A percentile compares a stretch with the other conserved stretches of the same genome.
Evolutionary conservation across 2,797 vertebrate genomes (phyloP).

Genomic region (Sebastiscus albofasciatus): DNA sequence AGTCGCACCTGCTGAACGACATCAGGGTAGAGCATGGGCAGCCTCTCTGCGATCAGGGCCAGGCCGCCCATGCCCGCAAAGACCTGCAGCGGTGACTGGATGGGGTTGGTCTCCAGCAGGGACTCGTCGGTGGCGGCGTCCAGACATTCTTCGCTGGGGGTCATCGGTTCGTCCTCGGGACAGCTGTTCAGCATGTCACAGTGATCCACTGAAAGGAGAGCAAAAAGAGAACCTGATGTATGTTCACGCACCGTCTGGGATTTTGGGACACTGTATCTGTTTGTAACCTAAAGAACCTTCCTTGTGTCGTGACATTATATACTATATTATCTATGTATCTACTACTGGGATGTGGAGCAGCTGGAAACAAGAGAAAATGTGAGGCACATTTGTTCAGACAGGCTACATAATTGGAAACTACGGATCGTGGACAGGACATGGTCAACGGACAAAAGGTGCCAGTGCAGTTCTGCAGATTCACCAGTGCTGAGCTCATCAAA

Average conservation of each 20-base stretch:
- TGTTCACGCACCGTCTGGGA: conserved; percentile 10
- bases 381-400: background rate
- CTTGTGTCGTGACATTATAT: too few species aligned
- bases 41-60: conserved; percentile 96
- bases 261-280: background rate
- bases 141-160: conserved; percentile 91
- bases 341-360: background rate
- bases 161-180: conserved; percentile 92
- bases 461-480: conserved; percentile 24
- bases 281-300: background rate
- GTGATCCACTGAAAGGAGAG: conserved; percentile 84
- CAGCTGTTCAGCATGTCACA: conserved; percentile 91
- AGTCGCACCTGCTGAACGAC: conserved; percentile 94
- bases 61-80: conserved; percentile 98
- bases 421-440: background rate
- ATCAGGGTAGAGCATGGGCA: conserved; percentile 98
- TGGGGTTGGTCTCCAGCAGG: conserved; percentile 93
- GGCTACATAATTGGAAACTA: background rate
- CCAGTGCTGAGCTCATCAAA: conserved; percentile 45
- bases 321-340: background rate
- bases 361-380: background rate
- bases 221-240: conserved; percentile 36
- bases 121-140: conserved; percentile 92
- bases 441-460: background rate
- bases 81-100: conserved; percentile 97